Base-by-base conservation (phyloP, 2,797 vertebrate species). In the Sebastiscus albofasciatus region DNA sequence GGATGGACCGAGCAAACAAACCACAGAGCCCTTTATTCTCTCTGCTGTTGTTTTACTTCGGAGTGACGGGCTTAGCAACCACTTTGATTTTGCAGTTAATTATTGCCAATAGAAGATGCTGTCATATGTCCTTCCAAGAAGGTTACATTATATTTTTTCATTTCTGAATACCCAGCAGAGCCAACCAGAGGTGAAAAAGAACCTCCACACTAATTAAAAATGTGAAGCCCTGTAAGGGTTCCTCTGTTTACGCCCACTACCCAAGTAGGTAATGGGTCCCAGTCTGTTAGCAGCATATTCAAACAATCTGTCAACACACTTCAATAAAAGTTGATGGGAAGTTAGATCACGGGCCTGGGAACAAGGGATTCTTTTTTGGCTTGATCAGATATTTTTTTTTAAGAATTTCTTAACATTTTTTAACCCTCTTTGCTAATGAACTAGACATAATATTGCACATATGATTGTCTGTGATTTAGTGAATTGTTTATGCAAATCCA, bases 41-140 rank as follows among this genome's bases (percentile, higher is more conserved):
- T 8, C 76, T 60, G 42, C 39, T 34, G n/a, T 5, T 34, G 12
- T 52, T 80, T 65, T 24, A 55, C 31, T 24, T 1, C 2, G 6
- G 20, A 72, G n/a, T 16, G n/a, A 72, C 18, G 62, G 13, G 13
- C 36, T 42, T 12, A 60, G 61, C 73, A 61, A 34, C 56, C 58
- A 60, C 29, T 67, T 20, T 36, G 42, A 16, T 27, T 3, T 56
- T 36, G 49, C 2, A 8, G 80, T 90, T 85, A 81, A 79, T 88
- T 61, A 82, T 88, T 81, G 16, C 13, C 81, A 69, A 8, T 3
- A 24, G 4, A 8, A 54, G 65, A 54, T 69, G 42, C 49, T 27
- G 10, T 22, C 29, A 52, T 49, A 5, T n/a, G 3, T 54, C 24
- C 20, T 60, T 46, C 16, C 24, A 58, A 7, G 20, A 55, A 33